Base-by-base conservation (phyloP, 2,797 vertebrate species). In the Labroides dimidiatus region DNA sequence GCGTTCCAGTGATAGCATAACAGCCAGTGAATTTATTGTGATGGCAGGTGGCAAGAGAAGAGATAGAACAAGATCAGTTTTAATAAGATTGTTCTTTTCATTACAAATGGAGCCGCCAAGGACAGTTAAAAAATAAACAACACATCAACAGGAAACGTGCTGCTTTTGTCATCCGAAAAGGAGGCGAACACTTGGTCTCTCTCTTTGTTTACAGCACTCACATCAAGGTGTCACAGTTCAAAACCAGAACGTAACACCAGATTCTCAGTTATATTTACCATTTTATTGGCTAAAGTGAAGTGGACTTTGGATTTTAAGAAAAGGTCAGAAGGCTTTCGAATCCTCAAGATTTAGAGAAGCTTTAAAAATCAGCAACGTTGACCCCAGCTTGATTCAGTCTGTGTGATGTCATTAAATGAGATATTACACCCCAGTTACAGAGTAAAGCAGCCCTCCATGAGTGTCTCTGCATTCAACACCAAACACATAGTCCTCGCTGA, bases 171-270 rank as follows among this genome's bases (percentile, higher is more conserved):
- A n/a, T 51, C 10, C 23, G 42, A 16, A 43, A 12, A 55, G 42
- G 30, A 41, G 30, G 30, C 30, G 8, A 33, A 33, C 30, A 33
- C 8, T 33, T 33, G 23, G 62, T 75, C 53, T 73, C 14, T 17
- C n/a, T n/a, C n/a, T 61, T 76, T 76, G 36, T 74, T 72, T 49
- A 53, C 57, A 63, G 53, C 60, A 61, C 30, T 64, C 53, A 59
- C 39, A 67, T 12, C 4, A 21, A 68, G 9, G 17, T 53, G 47
- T 73, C 42, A 7, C 33, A 50, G 51, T 51, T 56, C 19, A 15
- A 27, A 45, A 45, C 21, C 23, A 49, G 13, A 49, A 15, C 14
- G 23, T 13, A 47, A 21, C 9, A 9, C 9, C 17, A 45, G 4
- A 49, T 23, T 23, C 2, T 23, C 20, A 10, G 4, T 14, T 4